phyloP scores from a whole-genome alignment of 2,888 invertebrate genomes.

The Platynereis dumerilii region DNA sequence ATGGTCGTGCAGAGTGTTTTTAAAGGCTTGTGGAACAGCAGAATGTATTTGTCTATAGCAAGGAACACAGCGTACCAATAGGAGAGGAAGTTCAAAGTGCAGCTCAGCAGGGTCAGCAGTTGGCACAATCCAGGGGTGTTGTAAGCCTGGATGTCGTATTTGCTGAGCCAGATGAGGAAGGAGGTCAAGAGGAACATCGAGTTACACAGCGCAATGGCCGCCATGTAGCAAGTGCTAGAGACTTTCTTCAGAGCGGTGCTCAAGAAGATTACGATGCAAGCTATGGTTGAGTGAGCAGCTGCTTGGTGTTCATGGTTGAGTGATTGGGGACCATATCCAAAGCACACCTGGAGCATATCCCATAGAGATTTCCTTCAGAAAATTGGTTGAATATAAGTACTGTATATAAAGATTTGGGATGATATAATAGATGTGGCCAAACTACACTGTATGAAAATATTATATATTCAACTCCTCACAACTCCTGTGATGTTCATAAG shows the following conservation, averaged over 20 bases:
- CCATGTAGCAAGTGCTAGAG: not conserved
- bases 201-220: conserved; percentile 1
- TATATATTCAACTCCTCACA: too few relatives aligned
- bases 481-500: too few relatives aligned
- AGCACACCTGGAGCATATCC: too few relatives aligned
- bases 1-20: conserved; percentile 8
- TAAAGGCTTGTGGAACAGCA: not conserved
- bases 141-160: not conserved
- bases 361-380: too few relatives aligned
- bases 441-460: too few relatives aligned
- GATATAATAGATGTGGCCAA: too few relatives aligned
- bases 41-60: not conserved
- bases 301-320: too few relatives aligned
- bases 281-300: too few relatives aligned
- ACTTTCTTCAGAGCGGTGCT: not conserved
- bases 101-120: not conserved
- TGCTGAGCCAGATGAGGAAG: not conserved
- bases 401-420: too few relatives aligned
- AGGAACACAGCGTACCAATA: conserved; percentile 5
- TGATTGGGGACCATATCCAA: too few relatives aligned
- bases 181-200: not conserved
- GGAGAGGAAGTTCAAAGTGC: conserved; percentile 4
- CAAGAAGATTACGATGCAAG: not conserved
- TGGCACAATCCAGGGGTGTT: conserved; percentile 6
- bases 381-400: too few relatives aligned